Evolutionary conservation across 2,113 vertebrate species (phyloP).

Genomic region (Tupaia chinensis): DNA sequence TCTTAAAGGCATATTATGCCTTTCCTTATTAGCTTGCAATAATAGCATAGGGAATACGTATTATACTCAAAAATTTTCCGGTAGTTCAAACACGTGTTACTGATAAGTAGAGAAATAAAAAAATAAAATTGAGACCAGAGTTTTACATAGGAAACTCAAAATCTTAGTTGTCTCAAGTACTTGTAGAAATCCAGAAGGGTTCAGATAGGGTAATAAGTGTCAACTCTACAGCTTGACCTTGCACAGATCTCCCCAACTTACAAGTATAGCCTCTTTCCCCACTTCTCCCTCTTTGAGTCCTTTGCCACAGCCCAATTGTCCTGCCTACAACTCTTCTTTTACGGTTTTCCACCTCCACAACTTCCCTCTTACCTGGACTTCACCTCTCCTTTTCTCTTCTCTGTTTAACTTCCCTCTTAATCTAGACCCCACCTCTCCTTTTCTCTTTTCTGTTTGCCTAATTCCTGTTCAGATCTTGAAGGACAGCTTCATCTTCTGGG

Average conservation of each 20-base stretch:
- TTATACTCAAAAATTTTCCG: background rate
- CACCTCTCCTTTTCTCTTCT: background rate
- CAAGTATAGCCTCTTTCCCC: background rate
- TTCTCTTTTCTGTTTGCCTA: background rate
- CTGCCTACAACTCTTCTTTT: background rate
- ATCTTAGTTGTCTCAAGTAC: background rate
- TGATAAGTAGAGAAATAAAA: background rate
- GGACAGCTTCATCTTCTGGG: background rate
- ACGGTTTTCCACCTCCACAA: background rate
- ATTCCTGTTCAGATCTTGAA: background rate
- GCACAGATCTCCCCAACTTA: background rate
- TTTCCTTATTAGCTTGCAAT: background rate
- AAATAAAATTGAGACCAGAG: background rate
- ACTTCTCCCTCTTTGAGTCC: background rate
- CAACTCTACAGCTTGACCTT: background rate
- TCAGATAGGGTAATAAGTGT: background rate
- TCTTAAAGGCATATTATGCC: background rate
- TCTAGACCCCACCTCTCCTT: background rate
- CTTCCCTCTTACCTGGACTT: background rate
- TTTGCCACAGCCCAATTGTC: background rate
- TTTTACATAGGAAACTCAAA: slow-evolving; percentile 3
- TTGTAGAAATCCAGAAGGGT: background rate
- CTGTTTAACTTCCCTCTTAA: background rate
- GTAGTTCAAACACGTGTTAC: background rate
- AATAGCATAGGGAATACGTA: background rate